Percentiles rank a stretch among this genome's conserved stretches.
Conservation (phyloP, 2,113 vertebrate genomes). For the Galbula dea region DNA sequence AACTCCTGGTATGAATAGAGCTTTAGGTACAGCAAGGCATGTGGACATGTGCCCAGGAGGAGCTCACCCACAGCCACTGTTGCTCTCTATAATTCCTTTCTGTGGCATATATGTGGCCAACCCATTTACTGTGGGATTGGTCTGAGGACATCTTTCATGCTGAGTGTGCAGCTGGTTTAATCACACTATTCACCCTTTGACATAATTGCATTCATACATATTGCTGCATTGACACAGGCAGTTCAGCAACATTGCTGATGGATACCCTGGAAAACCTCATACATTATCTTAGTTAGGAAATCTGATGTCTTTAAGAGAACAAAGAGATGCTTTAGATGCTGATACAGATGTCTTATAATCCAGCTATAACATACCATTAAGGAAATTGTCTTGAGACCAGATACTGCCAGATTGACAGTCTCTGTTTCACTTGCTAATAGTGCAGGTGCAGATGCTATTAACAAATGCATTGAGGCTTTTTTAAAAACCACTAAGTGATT, state of each 20-base stretch:
- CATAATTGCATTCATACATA: conserved; percentile 43
- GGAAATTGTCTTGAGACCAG: conserved; percentile 46
- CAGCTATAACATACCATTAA: conserved; percentile 30
- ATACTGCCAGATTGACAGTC: conserved; percentile 23
- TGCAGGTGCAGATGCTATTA: conserved; percentile 33
- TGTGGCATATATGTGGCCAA: rapidly evolving
- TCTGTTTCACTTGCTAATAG: neutral
- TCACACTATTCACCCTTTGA: neutral
- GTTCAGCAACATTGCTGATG: conserved; percentile 9
- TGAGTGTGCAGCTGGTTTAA: neutral
- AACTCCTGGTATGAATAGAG: neutral
- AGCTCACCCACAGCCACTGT: neutral
- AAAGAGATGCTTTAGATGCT: neutral
- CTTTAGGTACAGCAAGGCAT: rapidly evolving
- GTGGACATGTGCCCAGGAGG: rapidly evolving
- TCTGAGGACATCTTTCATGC: neutral
- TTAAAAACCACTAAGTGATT: neutral
- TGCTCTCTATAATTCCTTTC: neutral
- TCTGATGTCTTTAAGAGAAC: conserved; percentile 12
- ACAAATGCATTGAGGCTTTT: neutral
- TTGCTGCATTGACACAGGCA: conserved; percentile 7
- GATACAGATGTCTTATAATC: conserved; percentile 16
- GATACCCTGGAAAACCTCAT: conserved; percentile 8
- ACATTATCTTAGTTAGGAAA: conserved; percentile 37
- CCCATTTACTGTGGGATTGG: neutral